Conservation (phyloP, 53 echinoderm and acorn worm species). For the Henricia sp. region DNA sequence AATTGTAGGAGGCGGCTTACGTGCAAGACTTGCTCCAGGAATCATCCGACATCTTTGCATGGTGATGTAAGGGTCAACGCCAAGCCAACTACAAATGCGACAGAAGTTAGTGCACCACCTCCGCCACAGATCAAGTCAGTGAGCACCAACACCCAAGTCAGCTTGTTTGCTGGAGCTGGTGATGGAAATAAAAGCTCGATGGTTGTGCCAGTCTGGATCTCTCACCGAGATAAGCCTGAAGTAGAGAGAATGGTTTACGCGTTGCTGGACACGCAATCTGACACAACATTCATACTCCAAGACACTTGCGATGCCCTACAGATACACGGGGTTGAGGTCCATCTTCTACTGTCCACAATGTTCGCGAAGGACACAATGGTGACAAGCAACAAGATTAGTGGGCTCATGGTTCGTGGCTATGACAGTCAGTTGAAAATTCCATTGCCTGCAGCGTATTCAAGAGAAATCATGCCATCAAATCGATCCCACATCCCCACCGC, state of each 20-base stretch:
- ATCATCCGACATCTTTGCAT: slow-evolving; percentile 56
- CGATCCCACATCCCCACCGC: slow-evolving; percentile 41
- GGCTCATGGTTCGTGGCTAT: slow-evolving; percentile 8
- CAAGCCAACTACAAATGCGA: background rate
- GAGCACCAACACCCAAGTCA: slow-evolving; percentile 1
- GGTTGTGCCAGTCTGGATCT: slow-evolving; percentile 45
- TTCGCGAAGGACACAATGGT: slow-evolving; percentile 18
- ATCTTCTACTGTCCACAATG: slow-evolving; percentile 51
- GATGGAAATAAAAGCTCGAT: slow-evolving; percentile 15
- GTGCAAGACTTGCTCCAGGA: slow-evolving; percentile 29
- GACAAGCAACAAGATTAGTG: background rate
- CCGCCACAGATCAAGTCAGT: background rate
- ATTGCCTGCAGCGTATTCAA: slow-evolving; percentile 29
- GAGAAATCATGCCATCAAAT: slow-evolving; percentile 50
- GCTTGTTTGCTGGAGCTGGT: background rate
- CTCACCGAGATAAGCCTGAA: slow-evolving; percentile 14
- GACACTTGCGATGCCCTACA: background rate
- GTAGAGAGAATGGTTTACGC: slow-evolving; percentile 24
- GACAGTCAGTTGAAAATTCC: slow-evolving; percentile 1
- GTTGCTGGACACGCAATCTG: slow-evolving; percentile 26
- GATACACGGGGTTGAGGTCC: background rate
- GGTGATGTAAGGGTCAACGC: slow-evolving; percentile 2
- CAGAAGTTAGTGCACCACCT: background rate
- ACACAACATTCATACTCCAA: slow-evolving; percentile 14
- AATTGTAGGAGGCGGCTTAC: slow-evolving; percentile 4